phyloP scores from a whole-genome alignment of 2,113 vertebrate genomes.

The Parus major region DNA sequence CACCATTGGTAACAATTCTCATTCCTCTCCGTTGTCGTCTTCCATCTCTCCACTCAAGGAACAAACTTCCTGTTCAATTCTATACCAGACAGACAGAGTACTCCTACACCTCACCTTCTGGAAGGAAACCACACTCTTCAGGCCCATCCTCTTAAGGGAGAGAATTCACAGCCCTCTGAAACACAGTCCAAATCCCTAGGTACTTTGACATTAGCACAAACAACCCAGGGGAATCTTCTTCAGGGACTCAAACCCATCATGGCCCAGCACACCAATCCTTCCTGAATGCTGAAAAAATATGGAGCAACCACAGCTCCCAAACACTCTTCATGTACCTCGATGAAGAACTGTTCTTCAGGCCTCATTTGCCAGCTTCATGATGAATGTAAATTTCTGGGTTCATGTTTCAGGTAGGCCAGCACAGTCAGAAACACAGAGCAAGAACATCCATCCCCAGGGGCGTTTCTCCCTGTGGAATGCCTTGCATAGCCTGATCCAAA shows the following conservation, averaged over 20 bases:
- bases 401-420: background rate
- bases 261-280: background rate
- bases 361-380: background rate
- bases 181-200: background rate
- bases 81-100: fast-evolving
- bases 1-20: fast-evolving
- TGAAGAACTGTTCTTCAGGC: background rate
- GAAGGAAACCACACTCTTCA: background rate
- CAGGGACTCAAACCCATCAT: background rate
- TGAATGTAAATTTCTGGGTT: background rate
- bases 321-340: too few species aligned
- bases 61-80: background rate
- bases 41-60: background rate
- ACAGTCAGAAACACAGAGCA: background rate
- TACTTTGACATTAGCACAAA: background rate
- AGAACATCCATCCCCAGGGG: fast-evolving
- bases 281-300: fast-evolving
- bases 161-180: background rate
- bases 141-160: fast-evolving
- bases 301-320: fast-evolving
- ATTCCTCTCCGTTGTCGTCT: fast-evolving
- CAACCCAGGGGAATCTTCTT: background rate
- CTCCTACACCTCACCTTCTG: background rate
- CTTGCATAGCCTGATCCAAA: background rate
- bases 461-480: background rate